Evolutionary conservation across 2,888 invertebrate species (phyloP).

Genomic region (Calephelis perditalis): DNA sequence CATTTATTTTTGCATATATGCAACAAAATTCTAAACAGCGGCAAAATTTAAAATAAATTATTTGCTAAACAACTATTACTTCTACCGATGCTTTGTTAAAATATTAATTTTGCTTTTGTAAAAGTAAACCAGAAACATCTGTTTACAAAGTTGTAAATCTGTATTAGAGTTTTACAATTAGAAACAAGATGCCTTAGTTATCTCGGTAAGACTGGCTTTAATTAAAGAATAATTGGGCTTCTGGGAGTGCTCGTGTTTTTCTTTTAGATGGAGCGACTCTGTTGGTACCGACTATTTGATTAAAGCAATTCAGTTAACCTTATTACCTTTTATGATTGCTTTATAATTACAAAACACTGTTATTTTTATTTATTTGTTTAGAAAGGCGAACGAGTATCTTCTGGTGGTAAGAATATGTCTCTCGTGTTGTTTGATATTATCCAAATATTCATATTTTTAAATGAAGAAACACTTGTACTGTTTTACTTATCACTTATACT

Average conservation of each 20-base stretch:
- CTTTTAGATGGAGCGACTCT: slow-evolving; percentile 19
- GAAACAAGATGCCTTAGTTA: slow-evolving; percentile 26
- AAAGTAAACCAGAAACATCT: not conserved
- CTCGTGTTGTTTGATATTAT: too few relatives aligned
- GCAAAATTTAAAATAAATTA: too few relatives aligned
- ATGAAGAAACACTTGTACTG: too few relatives aligned
- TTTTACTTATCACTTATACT: too few relatives aligned
- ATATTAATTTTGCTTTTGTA: not conserved
- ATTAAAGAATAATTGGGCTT: slow-evolving; percentile 34
- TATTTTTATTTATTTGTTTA: not conserved
- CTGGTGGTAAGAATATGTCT: too few relatives aligned
- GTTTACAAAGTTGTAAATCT: slow-evolving; percentile 1
- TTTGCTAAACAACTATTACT: too few relatives aligned
- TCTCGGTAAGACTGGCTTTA: slow-evolving; percentile 27
- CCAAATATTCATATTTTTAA: too few relatives aligned
- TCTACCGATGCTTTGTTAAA: too few relatives aligned
- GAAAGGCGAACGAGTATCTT: too few relatives aligned
- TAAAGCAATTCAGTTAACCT: slow-evolving; percentile 24
- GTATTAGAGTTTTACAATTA: slow-evolving; percentile 20
- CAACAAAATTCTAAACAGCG: too few relatives aligned
- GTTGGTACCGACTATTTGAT: slow-evolving; percentile 19
- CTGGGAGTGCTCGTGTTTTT: slow-evolving; percentile 27
- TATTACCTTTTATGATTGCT: slow-evolving; percentile 16
- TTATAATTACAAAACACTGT: not conserved
- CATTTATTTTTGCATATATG: too few relatives aligned